Evolutionary conservation across 2,888 invertebrate genomes (phyloP).

Genomic region (Dasysyrphus albostriatus): DNA sequence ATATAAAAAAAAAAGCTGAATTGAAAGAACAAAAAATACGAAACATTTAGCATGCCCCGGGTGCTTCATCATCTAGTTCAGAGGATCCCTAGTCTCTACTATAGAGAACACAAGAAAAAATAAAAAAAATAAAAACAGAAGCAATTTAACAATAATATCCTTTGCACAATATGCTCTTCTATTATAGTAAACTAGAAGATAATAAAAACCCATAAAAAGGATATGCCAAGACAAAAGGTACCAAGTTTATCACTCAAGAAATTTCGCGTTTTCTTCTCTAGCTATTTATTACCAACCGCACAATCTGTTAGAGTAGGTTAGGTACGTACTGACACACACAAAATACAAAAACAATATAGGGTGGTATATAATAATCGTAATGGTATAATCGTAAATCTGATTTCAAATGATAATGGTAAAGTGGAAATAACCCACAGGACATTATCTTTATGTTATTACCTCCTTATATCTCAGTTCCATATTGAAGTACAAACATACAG

Average conservation of each 20-base stretch:
- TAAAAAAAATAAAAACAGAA: constrained; percentile 29
- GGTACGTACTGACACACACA: neutral
- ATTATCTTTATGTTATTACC: constrained; percentile 55
- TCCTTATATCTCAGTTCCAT: constrained; percentile 15
- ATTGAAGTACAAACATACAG: too few relatives aligned
- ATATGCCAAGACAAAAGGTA: constrained; percentile 48
- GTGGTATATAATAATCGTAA: constrained; percentile 39
- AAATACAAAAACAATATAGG: neutral
- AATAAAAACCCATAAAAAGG: constrained; percentile 61
- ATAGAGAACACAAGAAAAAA: neutral
- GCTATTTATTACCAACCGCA: constrained; percentile 53
- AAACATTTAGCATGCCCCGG: constrained; percentile 51
- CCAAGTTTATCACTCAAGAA: constrained; percentile 67
- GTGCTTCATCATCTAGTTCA: constrained; percentile 58
- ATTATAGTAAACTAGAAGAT: constrained; percentile 24
- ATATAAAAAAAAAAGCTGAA: constrained; percentile 1
- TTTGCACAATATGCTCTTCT: constrained; percentile 25
- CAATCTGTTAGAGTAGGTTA: constrained; percentile 22
- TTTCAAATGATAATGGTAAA: constrained; percentile 66
- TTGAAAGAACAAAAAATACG: constrained; percentile 10
- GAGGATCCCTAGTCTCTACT: constrained; percentile 21
- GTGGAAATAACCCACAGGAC: constrained; percentile 53
- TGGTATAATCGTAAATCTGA: constrained; percentile 56
- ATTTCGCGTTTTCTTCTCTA: constrained; percentile 42
- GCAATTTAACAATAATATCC: constrained; percentile 37